Evolutionary conservation across 2,113 vertebrate species (phyloP).

Genomic region (Clarias batrachus): DNA sequence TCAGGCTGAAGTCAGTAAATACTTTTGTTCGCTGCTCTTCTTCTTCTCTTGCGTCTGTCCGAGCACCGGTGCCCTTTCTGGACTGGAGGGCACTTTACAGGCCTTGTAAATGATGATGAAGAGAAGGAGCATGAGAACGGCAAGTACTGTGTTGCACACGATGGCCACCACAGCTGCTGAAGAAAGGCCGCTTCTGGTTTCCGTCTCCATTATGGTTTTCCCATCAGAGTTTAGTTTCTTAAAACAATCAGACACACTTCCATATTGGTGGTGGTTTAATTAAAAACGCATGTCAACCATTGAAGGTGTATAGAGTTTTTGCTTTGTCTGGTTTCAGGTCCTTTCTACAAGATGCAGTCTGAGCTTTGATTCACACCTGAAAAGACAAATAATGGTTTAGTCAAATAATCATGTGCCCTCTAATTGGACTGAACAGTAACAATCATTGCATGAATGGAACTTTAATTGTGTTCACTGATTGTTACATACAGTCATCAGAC

Average conservation of each 20-base stretch:
- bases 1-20: constrained; percentile 66
- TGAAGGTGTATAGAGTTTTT: neutral
- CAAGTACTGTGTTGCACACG: constrained; percentile 71
- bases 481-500: neutral
- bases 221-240: neutral
- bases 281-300: neutral
- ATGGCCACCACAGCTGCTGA: constrained; percentile 73
- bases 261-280: neutral
- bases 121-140: constrained; percentile 72
- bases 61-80: constrained; percentile 59
- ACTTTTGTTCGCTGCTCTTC: constrained; percentile 64
- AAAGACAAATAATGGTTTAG: neutral
- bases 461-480: neutral
- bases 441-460: neutral
- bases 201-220: constrained; percentile 65
- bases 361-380: constrained; percentile 14
- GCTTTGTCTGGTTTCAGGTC: neutral
- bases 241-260: neutral
- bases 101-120: constrained; percentile 76
- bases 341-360: neutral
- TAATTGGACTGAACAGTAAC: neutral
- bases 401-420: neutral
- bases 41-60: constrained; percentile 45
- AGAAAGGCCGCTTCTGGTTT: constrained; percentile 67
- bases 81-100: constrained; percentile 74